These are phyloP conservation scores for Aplochiton taeniatus DNA, from an alignment of 2,797 vertebrate species.

Conservation along the genomic window DNA sequence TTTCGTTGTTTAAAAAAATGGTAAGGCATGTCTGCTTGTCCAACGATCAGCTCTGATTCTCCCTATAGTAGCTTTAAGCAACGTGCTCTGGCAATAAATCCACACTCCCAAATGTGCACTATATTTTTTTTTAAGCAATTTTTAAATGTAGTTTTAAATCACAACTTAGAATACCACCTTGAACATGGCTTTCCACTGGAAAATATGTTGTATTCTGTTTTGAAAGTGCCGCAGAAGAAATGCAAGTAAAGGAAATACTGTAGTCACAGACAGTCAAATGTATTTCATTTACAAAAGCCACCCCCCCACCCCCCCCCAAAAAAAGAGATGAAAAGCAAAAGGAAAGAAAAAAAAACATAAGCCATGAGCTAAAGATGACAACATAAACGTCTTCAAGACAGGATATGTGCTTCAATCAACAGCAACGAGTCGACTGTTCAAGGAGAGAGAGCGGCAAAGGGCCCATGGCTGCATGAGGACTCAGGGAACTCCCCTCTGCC, in stretches of 20 bases:
- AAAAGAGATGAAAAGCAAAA: conserved; percentile 25
- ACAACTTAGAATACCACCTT: conserved; percentile 58
- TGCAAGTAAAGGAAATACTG: conserved; percentile 63
- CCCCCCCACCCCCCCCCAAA: conserved; percentile 4
- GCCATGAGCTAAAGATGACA: conserved; percentile 39
- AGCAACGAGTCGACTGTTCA: conserved; percentile 24
- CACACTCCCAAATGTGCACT: conserved; percentile 51
- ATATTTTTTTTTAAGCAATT: conserved; percentile 47
- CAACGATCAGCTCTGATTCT: conserved; percentile 59
- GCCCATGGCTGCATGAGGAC: conserved; percentile 10
- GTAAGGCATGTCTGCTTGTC: conserved; percentile 83
- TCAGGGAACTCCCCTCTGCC: conserved; percentile 26
- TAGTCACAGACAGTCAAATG: not conserved
- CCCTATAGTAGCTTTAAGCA: conserved; percentile 64
- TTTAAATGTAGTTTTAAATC: conserved; percentile 38
- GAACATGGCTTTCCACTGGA: conserved; percentile 65
- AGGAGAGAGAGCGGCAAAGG: conserved; percentile 7
- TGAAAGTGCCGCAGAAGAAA: conserved; percentile 70
- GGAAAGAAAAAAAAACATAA: conserved; percentile 2
- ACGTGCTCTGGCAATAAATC: conserved; percentile 63
- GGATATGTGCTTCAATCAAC: conserved; percentile 39
- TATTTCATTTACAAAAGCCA: conserved; percentile 38
- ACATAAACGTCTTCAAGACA: conserved; percentile 36
- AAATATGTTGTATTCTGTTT: conserved; percentile 28
- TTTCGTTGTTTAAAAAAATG: conserved; percentile 74